Evolutionary conservation across 2,888 invertebrate species (phyloP).

Genomic region (Oithona nana): DNA sequence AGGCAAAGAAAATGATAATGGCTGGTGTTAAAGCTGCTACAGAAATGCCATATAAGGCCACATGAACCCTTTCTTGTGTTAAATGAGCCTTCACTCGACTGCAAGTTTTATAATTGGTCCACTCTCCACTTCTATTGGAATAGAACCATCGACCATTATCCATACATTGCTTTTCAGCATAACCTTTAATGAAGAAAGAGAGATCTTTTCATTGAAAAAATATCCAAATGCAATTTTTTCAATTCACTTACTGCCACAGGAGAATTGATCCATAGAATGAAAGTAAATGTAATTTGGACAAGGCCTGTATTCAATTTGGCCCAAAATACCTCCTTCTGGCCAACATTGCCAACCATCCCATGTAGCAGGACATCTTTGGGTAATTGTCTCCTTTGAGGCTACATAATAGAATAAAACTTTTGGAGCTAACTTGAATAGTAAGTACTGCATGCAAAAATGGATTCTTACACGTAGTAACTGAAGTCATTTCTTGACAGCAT

Average conservation of each 20-base stretch:
- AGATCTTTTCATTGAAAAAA: not conserved
- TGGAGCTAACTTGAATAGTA: no score
- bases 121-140: slow-evolving; percentile 20
- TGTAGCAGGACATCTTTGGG: slow-evolving; percentile 24
- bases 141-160: slow-evolving; percentile 23
- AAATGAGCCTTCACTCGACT: slow-evolving; percentile 19
- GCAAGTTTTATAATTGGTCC: slow-evolving; percentile 25
- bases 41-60: slow-evolving; percentile 24
- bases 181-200: slow-evolving; percentile 16
- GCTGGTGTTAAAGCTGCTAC: slow-evolving; percentile 26
- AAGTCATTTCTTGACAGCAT: slow-evolving; percentile 18
- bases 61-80: slow-evolving; percentile 21
- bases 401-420: no score
- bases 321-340: slow-evolving; percentile 23
- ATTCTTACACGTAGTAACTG: no score
- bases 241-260: slow-evolving; percentile 23
- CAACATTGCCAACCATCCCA: slow-evolving; percentile 30
- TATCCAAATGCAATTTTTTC: not conserved
- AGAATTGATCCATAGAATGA: slow-evolving; percentile 16
- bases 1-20: slow-evolving; percentile 26
- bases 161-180: slow-evolving; percentile 23
- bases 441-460: no score
- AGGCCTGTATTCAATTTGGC: slow-evolving; percentile 20
- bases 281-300: slow-evolving; percentile 25
- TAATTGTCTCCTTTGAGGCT: not conserved